Base-by-base conservation (phyloP, 2,797 vertebrate species). In the Microcaecilia unicolor region DNA sequence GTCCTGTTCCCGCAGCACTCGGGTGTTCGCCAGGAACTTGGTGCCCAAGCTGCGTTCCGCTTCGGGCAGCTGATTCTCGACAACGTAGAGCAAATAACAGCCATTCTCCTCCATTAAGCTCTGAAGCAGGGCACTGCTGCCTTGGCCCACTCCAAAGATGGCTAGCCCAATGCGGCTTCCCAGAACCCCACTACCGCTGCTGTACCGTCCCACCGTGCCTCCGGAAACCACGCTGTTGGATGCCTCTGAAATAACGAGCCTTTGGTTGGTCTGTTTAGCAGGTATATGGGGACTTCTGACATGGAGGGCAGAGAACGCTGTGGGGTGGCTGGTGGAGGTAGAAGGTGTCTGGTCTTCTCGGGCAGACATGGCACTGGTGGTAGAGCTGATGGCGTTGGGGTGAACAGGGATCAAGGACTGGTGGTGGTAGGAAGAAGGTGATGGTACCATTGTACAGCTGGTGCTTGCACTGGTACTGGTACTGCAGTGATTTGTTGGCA, bases 31-130 rank as follows among this genome's bases (percentile, higher is more conserved):
- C 10, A 48, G 48, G n/a, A 61, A 12, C 28, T 59, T 26, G 0
- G 28, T 9, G 4, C 29, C 25, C 4, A 70, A 62, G 26, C 55
- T 16, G 3, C 22, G 3, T 5, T 68, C 41, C 44, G 58, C 23
- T 25, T 64, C 58, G 31, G 44, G 41, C 3, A 30, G 48, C 31
- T 14, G 31, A 10, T 75, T 53, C 28, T 69, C 65, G 37, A 72
- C 51, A 2, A 62, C 4, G 2, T 72, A 71, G 5, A 73, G 52
- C 34, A 76, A 39, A 24, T 16, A 38, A 37, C 50, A 70, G 18
- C 48, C 6, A 2, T 8, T 13, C 1, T 68, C 59, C 32, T 62
- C 52, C 26, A 30, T 2, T 25, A 72, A 34, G 36, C 42, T 64
- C 5, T 32, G 64, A 6, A 69, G 33, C 31, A 65, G 26, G 15